A percentile compares a stretch with the other conserved stretches of the same genome.
These are phyloP conservation scores for Pyrgilauda ruficollis DNA, from an alignment of 2,113 vertebrate species.

Conservation along the genomic window DNA sequence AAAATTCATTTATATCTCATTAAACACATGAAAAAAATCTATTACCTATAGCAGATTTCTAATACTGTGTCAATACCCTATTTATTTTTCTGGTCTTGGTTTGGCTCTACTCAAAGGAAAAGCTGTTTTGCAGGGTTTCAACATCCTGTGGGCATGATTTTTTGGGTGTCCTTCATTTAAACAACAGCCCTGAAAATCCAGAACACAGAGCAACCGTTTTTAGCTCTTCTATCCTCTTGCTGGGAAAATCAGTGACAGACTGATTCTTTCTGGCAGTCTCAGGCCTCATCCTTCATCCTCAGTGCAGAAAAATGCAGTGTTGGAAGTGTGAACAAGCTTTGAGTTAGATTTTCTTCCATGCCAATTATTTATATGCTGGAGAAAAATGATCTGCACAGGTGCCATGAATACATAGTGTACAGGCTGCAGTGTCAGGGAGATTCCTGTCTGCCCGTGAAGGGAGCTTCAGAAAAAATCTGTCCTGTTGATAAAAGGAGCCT, in stretches of 20 bases:
- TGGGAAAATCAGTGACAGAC: background rate
- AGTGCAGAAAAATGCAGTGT: background rate
- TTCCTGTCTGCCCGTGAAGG: background rate
- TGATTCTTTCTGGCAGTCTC: background rate
- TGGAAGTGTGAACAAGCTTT: background rate
- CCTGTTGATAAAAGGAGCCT: background rate
- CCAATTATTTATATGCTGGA: background rate
- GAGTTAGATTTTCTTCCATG: background rate
- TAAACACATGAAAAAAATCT: background rate
- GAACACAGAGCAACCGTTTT: background rate
- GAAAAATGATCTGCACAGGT: background rate
- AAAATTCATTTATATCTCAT: background rate
- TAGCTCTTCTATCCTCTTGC: background rate
- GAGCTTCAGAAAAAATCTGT: background rate
- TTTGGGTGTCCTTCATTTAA: background rate
- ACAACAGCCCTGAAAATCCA: background rate
- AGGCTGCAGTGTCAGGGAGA: background rate
- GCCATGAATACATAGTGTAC: background rate
- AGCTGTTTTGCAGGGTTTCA: fast-evolving
- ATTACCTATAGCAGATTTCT: background rate
- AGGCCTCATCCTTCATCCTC: background rate
- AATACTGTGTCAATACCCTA: background rate
- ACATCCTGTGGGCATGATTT: background rate
- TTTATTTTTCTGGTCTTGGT: background rate
- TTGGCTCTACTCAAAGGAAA: background rate